A percentile compares a stretch with the other conserved stretches of the same genome.
Conservation (phyloP, 2,888 invertebrate species). For the Mythimna albipuncta region DNA sequence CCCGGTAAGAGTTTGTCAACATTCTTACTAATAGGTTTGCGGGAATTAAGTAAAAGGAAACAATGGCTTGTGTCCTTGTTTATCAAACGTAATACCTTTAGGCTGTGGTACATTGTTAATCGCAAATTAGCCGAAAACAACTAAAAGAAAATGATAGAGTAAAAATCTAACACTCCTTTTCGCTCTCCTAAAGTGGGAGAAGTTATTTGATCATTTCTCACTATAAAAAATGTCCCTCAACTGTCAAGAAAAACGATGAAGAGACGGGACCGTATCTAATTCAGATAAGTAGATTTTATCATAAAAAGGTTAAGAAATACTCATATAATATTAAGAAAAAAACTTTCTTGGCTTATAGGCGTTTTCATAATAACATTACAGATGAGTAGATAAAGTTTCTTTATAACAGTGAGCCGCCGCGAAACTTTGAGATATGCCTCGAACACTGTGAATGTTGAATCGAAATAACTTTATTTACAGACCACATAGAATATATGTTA, state of each 20-base stretch:
- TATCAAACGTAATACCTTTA: background rate
- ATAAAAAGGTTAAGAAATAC: constrained; percentile 27
- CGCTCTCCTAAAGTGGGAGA: too few relatives aligned
- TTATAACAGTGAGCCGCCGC: constrained; percentile 55
- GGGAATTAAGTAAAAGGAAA: constrained; percentile 11
- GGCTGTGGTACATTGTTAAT: too few relatives aligned
- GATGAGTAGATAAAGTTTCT: constrained; percentile 62
- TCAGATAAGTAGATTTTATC: constrained; percentile 20
- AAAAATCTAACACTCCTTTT: too few relatives aligned
- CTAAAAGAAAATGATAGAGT: too few relatives aligned
- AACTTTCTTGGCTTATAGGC: constrained; percentile 52
- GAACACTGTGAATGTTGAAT: constrained; percentile 43
- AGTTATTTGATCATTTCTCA: too few relatives aligned
- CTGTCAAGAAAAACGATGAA: constrained; percentile 1
- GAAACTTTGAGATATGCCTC: constrained; percentile 58
- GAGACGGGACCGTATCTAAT: constrained; percentile 15
- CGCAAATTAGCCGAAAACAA: too few relatives aligned
- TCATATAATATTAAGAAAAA: constrained; percentile 7
- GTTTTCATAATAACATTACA: constrained; percentile 65
- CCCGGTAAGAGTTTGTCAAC: constrained; percentile 19
- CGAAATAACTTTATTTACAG: constrained; percentile 55
- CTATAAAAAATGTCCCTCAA: too few relatives aligned
- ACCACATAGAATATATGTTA: constrained; percentile 51
- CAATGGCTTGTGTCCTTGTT: constrained; percentile 12
- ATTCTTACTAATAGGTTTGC: constrained; percentile 5